Base-by-base conservation (phyloP, 1,140 invertebrate genomes). In the Drosophila tsacasi region DNA sequence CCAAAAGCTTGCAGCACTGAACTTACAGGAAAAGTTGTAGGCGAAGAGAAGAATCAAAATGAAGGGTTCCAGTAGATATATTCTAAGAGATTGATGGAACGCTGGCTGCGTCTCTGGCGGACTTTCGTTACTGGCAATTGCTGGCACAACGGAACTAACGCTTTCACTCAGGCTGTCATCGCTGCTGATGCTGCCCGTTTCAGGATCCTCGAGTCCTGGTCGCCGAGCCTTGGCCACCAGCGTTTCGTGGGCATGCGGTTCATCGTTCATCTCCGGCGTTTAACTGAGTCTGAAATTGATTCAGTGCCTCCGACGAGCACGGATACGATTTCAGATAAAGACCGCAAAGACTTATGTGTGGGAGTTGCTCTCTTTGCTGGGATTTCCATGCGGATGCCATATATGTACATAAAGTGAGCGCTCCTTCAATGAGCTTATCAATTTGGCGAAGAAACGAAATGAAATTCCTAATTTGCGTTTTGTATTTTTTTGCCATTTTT, bases 21-120 rank as follows among this genome's bases (percentile, higher is more conserved):
- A 79, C 87, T 79, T 73, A 92, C 90, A 81, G n/a, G 91, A 92
- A 30, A 92, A 92, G 61, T 92, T 92, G 40, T 92, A 92, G 9
- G 82, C 87, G 50, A 92, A 92, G 2, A 92, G 58, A 23, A 92
- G 67, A 23, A 92, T 76, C 9, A 92, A 67, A 25, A 92, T 86
- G 21, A 91, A 59, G 13, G 91, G 87, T 46, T 92, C 91, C 12
- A 92, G 42, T 1, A 92, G 60, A 66, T 90, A 92, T 5, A 64
- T 82, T 13, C 71, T 30, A 25, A 39, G 6, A 0, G 50, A 39
- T 52, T 64, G 46, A 1, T 39, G 21, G 10, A 39, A 39, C 25
- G 12, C 40, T 15, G 44, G 1, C 4, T 12, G 37, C n/a, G 12
- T 15, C 42, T 49, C 30, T 35, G 23, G 35, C 1, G 46, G 25